These are phyloP conservation scores for Xestoiulus laeticollis DNA, from an alignment of 2,888 invertebrate genomes.

Conservation along the genomic window DNA sequence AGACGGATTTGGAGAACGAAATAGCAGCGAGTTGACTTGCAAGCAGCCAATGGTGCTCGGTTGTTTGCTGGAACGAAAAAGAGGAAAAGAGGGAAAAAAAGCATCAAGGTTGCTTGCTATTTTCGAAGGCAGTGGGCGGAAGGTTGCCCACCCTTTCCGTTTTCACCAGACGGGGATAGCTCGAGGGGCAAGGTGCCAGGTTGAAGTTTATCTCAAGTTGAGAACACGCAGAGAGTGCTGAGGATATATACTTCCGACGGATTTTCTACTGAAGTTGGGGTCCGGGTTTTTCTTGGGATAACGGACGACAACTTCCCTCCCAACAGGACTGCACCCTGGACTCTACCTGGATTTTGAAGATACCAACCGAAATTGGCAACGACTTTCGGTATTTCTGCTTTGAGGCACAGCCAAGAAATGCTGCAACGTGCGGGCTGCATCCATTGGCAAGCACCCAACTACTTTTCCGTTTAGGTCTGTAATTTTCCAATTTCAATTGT, in stretches of 20 bases:
- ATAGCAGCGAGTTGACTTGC: background rate
- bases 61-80: background rate
- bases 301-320: background rate
- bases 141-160: constrained; percentile 22
- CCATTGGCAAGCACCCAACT: background rate
- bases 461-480: background rate
- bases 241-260: background rate
- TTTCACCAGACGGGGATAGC: background rate
- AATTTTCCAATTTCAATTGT: background rate
- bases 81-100: background rate
- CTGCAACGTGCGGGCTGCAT: background rate
- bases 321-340: background rate
- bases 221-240: background rate
- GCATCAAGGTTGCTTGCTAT: background rate
- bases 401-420: background rate
- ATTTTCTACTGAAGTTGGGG: background rate
- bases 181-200: constrained; percentile 18
- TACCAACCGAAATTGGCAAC: background rate
- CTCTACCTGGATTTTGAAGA: background rate
- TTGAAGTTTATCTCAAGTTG: background rate
- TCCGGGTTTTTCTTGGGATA: background rate
- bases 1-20: background rate
- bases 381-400: background rate
- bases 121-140: constrained; percentile 5
- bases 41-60: background rate